Percentiles rank a stretch among this genome's conserved stretches.
These are phyloP conservation scores for Hyles euphorbiae DNA, from an alignment of 1,140 invertebrate genomes.

Conservation along the genomic window DNA sequence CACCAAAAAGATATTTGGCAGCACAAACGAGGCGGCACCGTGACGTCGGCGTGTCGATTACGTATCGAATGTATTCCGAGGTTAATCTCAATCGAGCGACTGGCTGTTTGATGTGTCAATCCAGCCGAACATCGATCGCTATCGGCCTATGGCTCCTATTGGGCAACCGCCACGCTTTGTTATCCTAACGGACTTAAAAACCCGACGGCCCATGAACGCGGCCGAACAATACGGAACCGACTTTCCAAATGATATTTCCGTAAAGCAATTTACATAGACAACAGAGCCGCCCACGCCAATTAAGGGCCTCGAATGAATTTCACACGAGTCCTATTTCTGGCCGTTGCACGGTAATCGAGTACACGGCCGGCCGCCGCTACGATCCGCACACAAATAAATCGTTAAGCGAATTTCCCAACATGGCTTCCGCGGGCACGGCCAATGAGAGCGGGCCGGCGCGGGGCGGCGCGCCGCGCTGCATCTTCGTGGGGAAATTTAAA, in stretches of 20 bases:
- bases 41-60: slow-evolving; percentile 56
- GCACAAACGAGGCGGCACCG: slow-evolving; percentile 37
- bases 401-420: slow-evolving; percentile 54
- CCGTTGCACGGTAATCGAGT: slow-evolving; percentile 18
- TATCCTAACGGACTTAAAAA: slow-evolving; percentile 58
- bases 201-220: slow-evolving; percentile 36
- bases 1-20: slow-evolving; percentile 28
- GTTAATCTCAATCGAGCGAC: slow-evolving; percentile 49
- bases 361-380: slow-evolving; percentile 21
- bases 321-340: slow-evolving; percentile 20
- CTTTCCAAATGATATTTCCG: slow-evolving; percentile 28
- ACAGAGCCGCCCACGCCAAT: slow-evolving; percentile 14
- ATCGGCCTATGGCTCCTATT: slow-evolving; percentile 60
- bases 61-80: slow-evolving; percentile 49
- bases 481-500: slow-evolving; percentile 49
- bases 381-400: slow-evolving; percentile 51
- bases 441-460: slow-evolving; percentile 29
- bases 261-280: slow-evolving; percentile 23
- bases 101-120: slow-evolving; percentile 68
- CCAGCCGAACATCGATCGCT: slow-evolving; percentile 42
- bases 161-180: slow-evolving; percentile 64
- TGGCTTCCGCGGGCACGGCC: slow-evolving; percentile 41
- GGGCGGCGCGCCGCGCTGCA: slow-evolving; percentile 27
- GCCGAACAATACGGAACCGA: slow-evolving; percentile 24
- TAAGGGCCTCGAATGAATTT: slow-evolving; percentile 24